Evolutionary conservation across 1,140 invertebrate species (phyloP), one percentile per base, ranked within the genome.

Genomic region (Aphaenogaster rudis): DNA sequence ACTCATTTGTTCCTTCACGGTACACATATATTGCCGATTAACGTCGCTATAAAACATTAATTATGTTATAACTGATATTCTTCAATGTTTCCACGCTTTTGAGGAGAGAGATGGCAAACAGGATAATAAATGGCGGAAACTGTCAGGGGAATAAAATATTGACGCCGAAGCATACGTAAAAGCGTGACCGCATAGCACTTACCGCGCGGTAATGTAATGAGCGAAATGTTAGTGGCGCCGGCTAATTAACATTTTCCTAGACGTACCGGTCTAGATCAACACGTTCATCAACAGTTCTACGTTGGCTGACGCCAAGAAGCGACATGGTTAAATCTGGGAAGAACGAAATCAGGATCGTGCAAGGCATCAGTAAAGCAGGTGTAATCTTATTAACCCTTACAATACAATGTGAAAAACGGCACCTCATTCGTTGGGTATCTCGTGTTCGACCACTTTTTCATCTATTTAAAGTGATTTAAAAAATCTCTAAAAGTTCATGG

Each of bases 231-330:
- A 67, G 76, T 15, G 48, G n/a, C 45, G 17, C 11, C 6, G 13
- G 33, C 21, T 71, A 77, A 88, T 88, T 84, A 88, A 77, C 86
- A 50, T 57, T 59, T 50, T 45, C 36, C 11, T 15, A 42, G n/a
- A 17, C n/a, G n/a, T 61, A 28, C 28, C 15, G 39, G 7, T 52
- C n/a, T 57, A 21, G 17, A 89, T 84, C 67, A 77, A 85, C 63
- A 33, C 21, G 48, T 21, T 78, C 61, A 36, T 86, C 21, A 72
- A 52, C 59, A 52, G 79, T 77, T 85, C 21, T 1, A 52, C 13
- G 71, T 52, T 57, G 50, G 71, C 59, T 57, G 50, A 66, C 39
- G 21, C 74, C 54, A 61, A 74, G 9, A 50, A 45, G 66, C 52
- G 11, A 11, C 28, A n/a, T 8, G 28, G 33, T 33, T 66, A 74